Percentiles rank a stretch among this genome's conserved stretches.
Evolutionary conservation across 2,888 invertebrate species (phyloP).

Genomic region (Xanthostigma xanthostigma): DNA sequence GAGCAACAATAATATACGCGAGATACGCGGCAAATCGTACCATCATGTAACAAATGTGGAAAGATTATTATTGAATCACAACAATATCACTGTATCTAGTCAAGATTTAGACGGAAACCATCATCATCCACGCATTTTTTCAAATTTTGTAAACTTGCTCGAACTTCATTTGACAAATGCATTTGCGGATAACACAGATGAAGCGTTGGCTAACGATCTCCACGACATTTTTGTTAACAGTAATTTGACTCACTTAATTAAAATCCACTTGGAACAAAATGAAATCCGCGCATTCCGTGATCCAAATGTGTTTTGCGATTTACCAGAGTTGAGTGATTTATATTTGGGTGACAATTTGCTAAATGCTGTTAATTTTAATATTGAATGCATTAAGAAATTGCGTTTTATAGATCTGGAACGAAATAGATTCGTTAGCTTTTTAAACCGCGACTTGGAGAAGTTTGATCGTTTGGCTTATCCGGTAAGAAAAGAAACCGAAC

Average conservation of each 20-base stretch:
- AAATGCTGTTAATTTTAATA: constrained; percentile 45
- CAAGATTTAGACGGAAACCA: constrained; percentile 36
- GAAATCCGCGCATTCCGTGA: constrained; percentile 52
- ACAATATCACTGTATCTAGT: constrained; percentile 44
- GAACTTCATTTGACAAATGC: constrained; percentile 59
- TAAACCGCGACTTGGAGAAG: constrained; percentile 35
- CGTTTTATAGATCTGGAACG: constrained; percentile 52
- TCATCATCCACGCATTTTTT: constrained; percentile 52
- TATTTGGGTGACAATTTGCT: constrained; percentile 52
- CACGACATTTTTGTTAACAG: constrained; percentile 56
- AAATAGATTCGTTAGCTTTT: constrained; percentile 45
- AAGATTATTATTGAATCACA: constrained; percentile 54
- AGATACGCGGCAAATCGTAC: constrained; percentile 58
- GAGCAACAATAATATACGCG: constrained; percentile 54
- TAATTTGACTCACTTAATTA: constrained; percentile 45
- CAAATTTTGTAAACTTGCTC: constrained; percentile 50
- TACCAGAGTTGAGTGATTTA: constrained; percentile 48
- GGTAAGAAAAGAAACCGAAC: constrained; percentile 25
- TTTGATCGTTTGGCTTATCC: constrained; percentile 38
- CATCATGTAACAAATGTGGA: constrained; percentile 56
- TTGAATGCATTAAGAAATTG: constrained; percentile 47
- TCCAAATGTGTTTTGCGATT: constrained; percentile 50
- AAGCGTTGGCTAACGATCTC: constrained; percentile 45
- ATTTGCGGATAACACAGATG: constrained; percentile 48
- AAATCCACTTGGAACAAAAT: constrained; percentile 62